Conservation (phyloP, 2,113 vertebrate genomes). For the Macrotis lagotis region DNA sequence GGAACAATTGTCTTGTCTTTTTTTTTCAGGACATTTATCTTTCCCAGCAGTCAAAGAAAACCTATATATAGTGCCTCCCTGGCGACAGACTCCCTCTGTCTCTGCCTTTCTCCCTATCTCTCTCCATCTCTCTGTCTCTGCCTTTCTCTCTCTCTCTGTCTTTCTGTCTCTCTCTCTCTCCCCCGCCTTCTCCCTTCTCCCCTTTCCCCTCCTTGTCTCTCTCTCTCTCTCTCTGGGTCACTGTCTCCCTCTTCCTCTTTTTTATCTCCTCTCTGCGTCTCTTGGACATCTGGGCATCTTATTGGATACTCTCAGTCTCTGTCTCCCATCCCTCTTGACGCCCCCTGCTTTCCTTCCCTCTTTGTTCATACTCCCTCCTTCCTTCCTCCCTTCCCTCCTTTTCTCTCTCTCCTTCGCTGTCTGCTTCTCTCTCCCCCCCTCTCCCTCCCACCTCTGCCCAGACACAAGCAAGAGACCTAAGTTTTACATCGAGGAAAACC, state of each 20-base stretch:
- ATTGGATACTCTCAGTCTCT: too few species aligned
- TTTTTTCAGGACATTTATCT: constrained; percentile 80
- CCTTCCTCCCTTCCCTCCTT: constrained; percentile 21
- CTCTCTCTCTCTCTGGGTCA: too few species aligned
- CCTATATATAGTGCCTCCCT: constrained; percentile 81
- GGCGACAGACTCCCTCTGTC: constrained; percentile 68
- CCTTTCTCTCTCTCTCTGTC: background rate
- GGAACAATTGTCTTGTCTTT: constrained; percentile 82
- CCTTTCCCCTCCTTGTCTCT: too few species aligned
- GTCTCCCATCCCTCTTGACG: background rate
- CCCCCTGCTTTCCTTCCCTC: too few species aligned
- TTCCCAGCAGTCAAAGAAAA: constrained; percentile 80
- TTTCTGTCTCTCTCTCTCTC: background rate
- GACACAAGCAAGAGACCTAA: constrained; percentile 27
- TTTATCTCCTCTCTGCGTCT: background rate
- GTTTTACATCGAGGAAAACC: constrained; percentile 51
- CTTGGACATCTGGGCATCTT: too few species aligned
- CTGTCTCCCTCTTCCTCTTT: too few species aligned
- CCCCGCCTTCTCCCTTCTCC: too few species aligned
- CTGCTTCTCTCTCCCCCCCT: constrained; percentile 3
- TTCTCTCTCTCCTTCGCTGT: background rate
- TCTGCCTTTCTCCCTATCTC: background rate
- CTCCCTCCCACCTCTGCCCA: background rate
- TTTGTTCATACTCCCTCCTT: constrained; percentile 13
- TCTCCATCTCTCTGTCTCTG: background rate